Percentiles rank a stretch among this genome's conserved stretches.
phyloP scores from a whole-genome alignment of 2,113 vertebrate species.

The Clinocottus analis region DNA sequence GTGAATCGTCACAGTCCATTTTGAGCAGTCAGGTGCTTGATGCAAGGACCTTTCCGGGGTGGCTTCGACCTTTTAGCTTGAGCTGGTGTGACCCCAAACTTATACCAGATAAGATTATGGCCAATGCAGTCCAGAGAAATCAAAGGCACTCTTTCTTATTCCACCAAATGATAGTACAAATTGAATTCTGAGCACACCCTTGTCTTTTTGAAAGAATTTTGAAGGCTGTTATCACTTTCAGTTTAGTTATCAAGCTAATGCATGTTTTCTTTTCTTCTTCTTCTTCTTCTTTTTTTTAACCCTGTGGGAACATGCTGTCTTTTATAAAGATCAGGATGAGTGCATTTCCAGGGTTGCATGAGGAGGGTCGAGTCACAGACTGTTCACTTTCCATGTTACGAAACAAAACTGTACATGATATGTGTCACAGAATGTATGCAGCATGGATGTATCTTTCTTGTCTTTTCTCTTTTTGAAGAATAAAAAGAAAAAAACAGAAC shows the following conservation, averaged over 20 bases:
- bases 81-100: slow-evolving; percentile 85
- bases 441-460: slow-evolving; percentile 89
- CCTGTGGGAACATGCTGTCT: slow-evolving; percentile 90
- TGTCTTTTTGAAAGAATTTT: slow-evolving; percentile 87
- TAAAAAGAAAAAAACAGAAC: slow-evolving; percentile 88
- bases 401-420: slow-evolving; percentile 99
- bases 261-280: slow-evolving; percentile 50
- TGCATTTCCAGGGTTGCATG: slow-evolving; percentile 89
- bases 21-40: slow-evolving; percentile 85
- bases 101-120: slow-evolving; percentile 92
- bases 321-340: slow-evolving; percentile 88
- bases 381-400: slow-evolving; percentile 90
- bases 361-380: slow-evolving; percentile 89
- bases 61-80: slow-evolving; percentile 73
- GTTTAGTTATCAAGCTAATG: slow-evolving; percentile 84
- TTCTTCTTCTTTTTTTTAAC: slow-evolving; percentile 66
- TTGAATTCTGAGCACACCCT: slow-evolving; percentile 83
- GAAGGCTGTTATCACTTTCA: slow-evolving; percentile 84
- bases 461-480: slow-evolving; percentile 82
- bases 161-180: slow-evolving; percentile 91
- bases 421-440: slow-evolving; percentile 98
- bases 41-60: slow-evolving; percentile 84
- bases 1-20: slow-evolving; percentile 86
- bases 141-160: slow-evolving; percentile 95
- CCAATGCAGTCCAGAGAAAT: slow-evolving; percentile 89